Evolutionary conservation across 2,888 invertebrate genomes (phyloP).

Genomic region (Palloptera scutellata): DNA sequence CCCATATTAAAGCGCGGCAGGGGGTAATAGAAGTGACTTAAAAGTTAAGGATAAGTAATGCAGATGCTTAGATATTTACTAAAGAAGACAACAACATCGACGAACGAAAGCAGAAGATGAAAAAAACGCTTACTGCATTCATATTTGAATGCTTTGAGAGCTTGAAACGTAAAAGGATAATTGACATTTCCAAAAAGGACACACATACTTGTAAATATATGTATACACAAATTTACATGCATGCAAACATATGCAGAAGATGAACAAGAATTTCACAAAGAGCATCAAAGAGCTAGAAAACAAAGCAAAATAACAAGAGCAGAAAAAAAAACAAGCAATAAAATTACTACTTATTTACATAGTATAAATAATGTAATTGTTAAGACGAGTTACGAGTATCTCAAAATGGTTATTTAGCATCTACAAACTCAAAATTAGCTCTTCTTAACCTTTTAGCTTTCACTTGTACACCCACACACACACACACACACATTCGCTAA

Average conservation of each 20-base stretch:
- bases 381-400: neutral
- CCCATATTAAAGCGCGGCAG: too few relatives aligned
- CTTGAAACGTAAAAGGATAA: neutral
- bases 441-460: too few relatives aligned
- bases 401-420: neutral
- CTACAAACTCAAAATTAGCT: neutral
- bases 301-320: neutral
- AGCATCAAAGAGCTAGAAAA: neutral
- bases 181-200: slow-evolving; percentile 24
- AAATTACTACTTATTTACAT: neutral
- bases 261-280: slow-evolving; percentile 7
- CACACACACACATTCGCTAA: too few relatives aligned
- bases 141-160: too few relatives aligned
- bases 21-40: too few relatives aligned
- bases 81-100: too few relatives aligned
- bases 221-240: neutral
- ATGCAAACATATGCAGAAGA: neutral
- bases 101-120: too few relatives aligned
- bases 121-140: too few relatives aligned
- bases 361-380: slow-evolving; percentile 17
- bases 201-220: slow-evolving; percentile 4
- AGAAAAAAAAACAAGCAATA: neutral
- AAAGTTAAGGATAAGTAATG: too few relatives aligned
- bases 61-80: too few relatives aligned
- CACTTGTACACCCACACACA: too few relatives aligned